A percentile compares a stretch with the other conserved stretches of the same genome.
These are phyloP conservation scores for Gymnorhina tibicen DNA, from an alignment of 2,113 vertebrate genomes.

Conservation along the genomic window DNA sequence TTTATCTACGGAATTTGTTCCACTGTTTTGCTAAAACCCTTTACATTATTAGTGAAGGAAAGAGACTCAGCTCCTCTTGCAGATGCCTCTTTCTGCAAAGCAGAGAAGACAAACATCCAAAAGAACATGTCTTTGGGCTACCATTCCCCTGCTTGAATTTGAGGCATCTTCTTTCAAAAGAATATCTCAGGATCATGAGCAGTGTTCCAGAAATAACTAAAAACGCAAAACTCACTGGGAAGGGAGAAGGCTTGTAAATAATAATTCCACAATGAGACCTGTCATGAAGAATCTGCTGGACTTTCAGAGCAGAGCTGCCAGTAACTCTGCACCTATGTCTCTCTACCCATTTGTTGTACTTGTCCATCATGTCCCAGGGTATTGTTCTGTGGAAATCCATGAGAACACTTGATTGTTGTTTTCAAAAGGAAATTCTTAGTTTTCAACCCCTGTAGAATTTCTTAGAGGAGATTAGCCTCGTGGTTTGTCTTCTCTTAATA, in stretches of 20 bases:
- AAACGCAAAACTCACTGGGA: background rate
- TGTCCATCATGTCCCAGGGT: background rate
- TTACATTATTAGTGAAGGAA: background rate
- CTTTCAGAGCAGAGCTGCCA: background rate
- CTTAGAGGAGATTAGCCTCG: background rate
- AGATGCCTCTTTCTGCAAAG: background rate
- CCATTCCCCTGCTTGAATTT: background rate
- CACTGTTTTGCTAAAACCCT: background rate
- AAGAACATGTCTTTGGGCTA: background rate
- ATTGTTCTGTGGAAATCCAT: background rate
- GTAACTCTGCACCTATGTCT: background rate
- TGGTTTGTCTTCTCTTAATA: constrained; percentile 4
- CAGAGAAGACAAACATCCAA: background rate
- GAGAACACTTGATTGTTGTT: background rate
- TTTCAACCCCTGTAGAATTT: background rate
- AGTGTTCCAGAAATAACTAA: background rate
- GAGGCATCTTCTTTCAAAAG: background rate
- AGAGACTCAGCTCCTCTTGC: background rate
- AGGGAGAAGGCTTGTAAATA: accelerated
- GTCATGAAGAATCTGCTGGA: background rate
- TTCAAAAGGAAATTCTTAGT: background rate
- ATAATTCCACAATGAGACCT: background rate
- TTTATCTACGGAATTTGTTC: background rate
- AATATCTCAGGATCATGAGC: background rate
- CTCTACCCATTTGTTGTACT: background rate